These are phyloP conservation scores for Timema podura DNA, from an alignment of 2,888 invertebrate genomes.

Conservation along the genomic window DNA sequence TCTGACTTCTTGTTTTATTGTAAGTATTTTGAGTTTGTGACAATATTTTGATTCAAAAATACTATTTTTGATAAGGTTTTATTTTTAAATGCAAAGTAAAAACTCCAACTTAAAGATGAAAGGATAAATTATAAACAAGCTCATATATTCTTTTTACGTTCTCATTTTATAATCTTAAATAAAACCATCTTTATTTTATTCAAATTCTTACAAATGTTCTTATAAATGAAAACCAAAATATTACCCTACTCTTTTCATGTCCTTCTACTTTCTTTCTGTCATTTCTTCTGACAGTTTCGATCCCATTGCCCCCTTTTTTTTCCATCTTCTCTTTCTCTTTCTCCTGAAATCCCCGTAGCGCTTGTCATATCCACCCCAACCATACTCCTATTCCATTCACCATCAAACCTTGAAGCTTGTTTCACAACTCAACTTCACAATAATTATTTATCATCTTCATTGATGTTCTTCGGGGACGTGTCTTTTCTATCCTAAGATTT, in stretches of 20 bases:
- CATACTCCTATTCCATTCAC: not conserved
- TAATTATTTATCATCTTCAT: too few species aligned
- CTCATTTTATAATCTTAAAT: not conserved
- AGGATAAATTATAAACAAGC: not conserved
- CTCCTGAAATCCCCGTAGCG: conserved; percentile 8
- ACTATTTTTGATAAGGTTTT: too few species aligned
- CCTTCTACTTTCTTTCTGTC: not conserved
- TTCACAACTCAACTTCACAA: too few species aligned
- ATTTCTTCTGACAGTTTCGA: conserved; percentile 3
- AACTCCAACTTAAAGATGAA: too few species aligned
- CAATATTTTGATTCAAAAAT: too few species aligned
- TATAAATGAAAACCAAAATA: not conserved
- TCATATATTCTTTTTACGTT: not conserved
- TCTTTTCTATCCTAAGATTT: too few species aligned
- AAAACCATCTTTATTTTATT: not conserved
- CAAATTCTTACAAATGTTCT: not conserved
- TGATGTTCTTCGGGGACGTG: too few species aligned
- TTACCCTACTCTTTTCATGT: not conserved
- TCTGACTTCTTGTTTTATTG: too few species aligned
- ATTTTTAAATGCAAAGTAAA: too few species aligned
- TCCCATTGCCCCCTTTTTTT: conserved; percentile 12
- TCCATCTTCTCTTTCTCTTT: not conserved
- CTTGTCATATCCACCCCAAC: conserved; percentile 12
- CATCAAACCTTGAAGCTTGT: too few species aligned
- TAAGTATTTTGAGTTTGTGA: too few species aligned